Evolutionary conservation across 2,797 vertebrate species (phyloP), one percentile per base, ranked within the genome.

Genomic region (Bryconaethiops microstoma): DNA sequence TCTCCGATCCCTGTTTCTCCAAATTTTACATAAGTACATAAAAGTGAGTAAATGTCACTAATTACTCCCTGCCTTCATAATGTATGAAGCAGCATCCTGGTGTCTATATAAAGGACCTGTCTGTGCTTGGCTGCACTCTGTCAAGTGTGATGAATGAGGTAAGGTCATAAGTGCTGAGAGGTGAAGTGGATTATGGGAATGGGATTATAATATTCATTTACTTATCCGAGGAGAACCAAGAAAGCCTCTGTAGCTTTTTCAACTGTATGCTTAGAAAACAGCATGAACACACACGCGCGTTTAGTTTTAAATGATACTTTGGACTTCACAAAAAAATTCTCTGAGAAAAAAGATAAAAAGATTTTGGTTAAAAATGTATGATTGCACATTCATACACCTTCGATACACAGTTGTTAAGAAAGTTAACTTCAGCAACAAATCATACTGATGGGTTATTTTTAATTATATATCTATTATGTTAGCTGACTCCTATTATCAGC

Each of bases 111-210:
- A 83, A 59, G 23, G 7, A 85, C 77, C 25, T 85, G 70, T 78
- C 82, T 87, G 76, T 88, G 84, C 86, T 86, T 86, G 25, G 42
- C 79, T 81, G 78, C 71, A 86, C 35, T 29, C 78, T 87, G 90
- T 92, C 90, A 94, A 93, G 91, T 88, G 88, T 95, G 94, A 96
- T 91, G 86, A 92, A 96, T 95, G 95, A 93, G 88, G 84, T 77
- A 54, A 81, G 86, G 83, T 75, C 88, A 88, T 89, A 93, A 92
- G 91, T 85, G 91, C 90, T 86, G 85, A 82, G 90, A 92, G 91
- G 85, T 91, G 88, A 91, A 89, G 90, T 89, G 90, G 90, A 91
- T 93, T 89, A 92, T 90, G 85, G 86, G 86, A 88, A 91, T 91
- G 91, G 71, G 62, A 83, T 92, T 91, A 92, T 91, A 89, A 90